A percentile compares a stretch with the other conserved stretches of the same genome.
phyloP scores from a whole-genome alignment of 2,113 vertebrate species.

The Caretta caretta region DNA sequence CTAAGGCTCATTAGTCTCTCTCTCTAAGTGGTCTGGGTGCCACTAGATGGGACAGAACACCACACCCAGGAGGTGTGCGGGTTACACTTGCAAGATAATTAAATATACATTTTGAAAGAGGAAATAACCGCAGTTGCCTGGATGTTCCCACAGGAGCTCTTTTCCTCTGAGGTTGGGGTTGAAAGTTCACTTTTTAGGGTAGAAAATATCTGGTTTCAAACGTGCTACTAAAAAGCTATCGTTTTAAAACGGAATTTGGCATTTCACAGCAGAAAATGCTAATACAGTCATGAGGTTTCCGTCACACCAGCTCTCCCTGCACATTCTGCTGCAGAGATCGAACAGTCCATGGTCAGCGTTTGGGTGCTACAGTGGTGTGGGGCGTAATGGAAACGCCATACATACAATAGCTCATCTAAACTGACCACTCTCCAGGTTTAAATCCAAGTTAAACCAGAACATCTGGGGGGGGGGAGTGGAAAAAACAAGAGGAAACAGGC shows the following conservation, averaged over 20 bases:
- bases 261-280: background rate
- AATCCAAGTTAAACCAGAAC: too few relatives aligned
- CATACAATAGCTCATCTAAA: too few relatives aligned
- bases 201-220: background rate
- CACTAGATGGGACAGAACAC: too few relatives aligned
- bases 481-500: too few relatives aligned
- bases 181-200: background rate
- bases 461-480: too few relatives aligned
- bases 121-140: background rate
- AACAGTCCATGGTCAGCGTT: background rate
- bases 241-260: background rate
- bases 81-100: background rate
- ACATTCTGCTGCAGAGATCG: background rate
- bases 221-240: background rate
- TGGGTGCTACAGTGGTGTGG: background rate
- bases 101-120: background rate
- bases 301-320: background rate
- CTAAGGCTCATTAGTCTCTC: too few relatives aligned
- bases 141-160: background rate
- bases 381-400: background rate
- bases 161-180: background rate
- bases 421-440: too few relatives aligned
- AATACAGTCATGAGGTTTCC: background rate
- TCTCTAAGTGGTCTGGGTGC: too few relatives aligned
- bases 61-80: too few relatives aligned